Evolutionary conservation across 1,140 invertebrate genomes (phyloP), one percentile per base, ranked within the genome.

Genomic region (Zeugodacus cucurbitae): DNA sequence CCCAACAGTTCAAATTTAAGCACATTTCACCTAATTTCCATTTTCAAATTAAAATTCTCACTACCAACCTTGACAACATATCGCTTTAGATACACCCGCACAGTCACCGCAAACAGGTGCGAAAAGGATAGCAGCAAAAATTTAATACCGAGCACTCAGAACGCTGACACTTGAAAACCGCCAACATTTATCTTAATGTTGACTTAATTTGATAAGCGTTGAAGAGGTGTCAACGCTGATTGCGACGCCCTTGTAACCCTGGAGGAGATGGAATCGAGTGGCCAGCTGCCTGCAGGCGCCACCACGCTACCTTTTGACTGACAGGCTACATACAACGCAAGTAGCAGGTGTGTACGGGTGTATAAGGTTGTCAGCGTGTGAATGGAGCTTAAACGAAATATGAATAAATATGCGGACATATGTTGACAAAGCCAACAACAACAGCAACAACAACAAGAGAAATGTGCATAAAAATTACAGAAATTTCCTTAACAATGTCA

Each of bases 131-230:
- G 4, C 57, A 4, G 32, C 44, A 58, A 22, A 14, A 87, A 59
- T 57, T 59, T 59, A 87, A 37, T n/a, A 3, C 20, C 20, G 54
- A 10, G 17, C 7, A 26, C 26, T 87, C 58, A n/a, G 32, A 17
- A 37, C 17, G 54, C 22, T 87, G 85, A 41, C 85, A 37, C 54
- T n/a, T 58, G 34, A 62, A 87, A 87, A 29, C 54, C 54, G 22
- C 85, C 17, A 54, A 54, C 57, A 58, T 87, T 62, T 58, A 59
- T 87, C 54, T 59, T 59, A 86, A 86, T 86, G n/a, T 62, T 20
- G 82, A 86, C 44, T 26, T 86, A 86, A 86, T 87, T 58, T 87
- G 85, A 87, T 41, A 58, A 58, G 11, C 32, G 57, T 58, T 59
- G n/a, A 20, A 34, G 29, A 32, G 58, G 10, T 87, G 85, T 59